These are phyloP conservation scores for Branchipolynoe longqiensis DNA, from an alignment of 2,888 invertebrate species.

Conservation along the genomic window DNA sequence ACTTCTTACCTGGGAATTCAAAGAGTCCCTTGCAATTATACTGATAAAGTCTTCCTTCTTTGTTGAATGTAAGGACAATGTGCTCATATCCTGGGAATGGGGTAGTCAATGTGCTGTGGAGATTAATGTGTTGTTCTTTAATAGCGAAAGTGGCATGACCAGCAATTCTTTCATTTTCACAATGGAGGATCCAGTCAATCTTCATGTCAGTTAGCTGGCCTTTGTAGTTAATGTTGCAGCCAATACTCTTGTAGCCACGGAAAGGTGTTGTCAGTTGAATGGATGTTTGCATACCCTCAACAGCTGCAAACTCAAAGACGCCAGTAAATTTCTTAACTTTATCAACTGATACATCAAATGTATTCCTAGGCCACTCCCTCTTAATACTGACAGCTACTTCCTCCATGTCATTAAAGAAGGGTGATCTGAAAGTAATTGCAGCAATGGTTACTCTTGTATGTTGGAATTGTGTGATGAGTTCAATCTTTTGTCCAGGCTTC, in stretches of 20 bases:
- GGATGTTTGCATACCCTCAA: not conserved
- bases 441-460: not conserved
- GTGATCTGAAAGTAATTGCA: conserved; percentile 7
- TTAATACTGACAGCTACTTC: conserved; percentile 28
- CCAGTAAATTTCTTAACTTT: conserved; percentile 38
- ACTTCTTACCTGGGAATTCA: not conserved
- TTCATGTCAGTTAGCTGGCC: conserved; percentile 58
- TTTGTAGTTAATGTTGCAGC: conserved; percentile 58
- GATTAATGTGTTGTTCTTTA: not conserved
- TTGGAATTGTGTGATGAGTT: conserved; percentile 7
- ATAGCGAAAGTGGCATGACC: conserved; percentile 14
- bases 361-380: too few relatives aligned
- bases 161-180: not conserved
- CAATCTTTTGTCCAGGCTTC: conserved; percentile 52
- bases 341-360: conserved; percentile 33
- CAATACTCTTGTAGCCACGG: conserved; percentile 42
- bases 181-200: conserved; percentile 18
- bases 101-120: not conserved
- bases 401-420: not conserved
- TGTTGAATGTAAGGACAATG: not conserved
- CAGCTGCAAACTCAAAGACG: not conserved
- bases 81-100: conserved; percentile 11
- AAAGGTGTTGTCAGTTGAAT: conserved; percentile 59
- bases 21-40: not conserved
- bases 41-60: not conserved